Conservation (phyloP, 2,797 vertebrate genomes). For the Antrozous pallidus region DNA sequence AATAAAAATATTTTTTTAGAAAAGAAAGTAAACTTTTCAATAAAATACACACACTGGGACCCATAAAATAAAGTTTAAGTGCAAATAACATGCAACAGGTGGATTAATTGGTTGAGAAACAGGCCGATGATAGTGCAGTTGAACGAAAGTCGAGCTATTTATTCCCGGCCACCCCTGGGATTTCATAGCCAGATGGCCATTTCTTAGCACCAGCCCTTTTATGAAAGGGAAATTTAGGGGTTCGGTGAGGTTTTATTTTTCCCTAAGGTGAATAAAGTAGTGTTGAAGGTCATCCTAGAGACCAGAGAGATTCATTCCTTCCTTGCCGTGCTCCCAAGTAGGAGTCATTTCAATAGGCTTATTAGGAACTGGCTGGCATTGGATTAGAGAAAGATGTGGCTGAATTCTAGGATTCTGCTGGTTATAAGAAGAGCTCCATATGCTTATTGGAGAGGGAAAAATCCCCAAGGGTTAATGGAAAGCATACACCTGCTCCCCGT, state of each 20-base stretch:
- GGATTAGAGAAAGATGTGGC: background rate
- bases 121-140: background rate
- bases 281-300: background rate
- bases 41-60: background rate
- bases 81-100: background rate
- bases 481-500: background rate
- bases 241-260: background rate
- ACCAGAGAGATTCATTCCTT: background rate
- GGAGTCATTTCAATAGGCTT: background rate
- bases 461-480: background rate
- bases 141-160: background rate
- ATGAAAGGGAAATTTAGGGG: background rate
- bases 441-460: background rate
- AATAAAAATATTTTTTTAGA: background rate
- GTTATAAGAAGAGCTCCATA: background rate
- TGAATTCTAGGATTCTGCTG: slow-evolving; percentile 2
- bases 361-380: background rate
- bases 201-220: background rate
- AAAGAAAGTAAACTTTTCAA: background rate
- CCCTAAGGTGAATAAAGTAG: background rate
- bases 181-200: background rate
- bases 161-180: background rate
- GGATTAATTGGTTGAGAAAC: background rate
- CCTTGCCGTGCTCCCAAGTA: background rate
- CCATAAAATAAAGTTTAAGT: background rate